Evolutionary conservation across 23 tunicate species (phyloP).

Genomic region (Ascidia mentula): DNA sequence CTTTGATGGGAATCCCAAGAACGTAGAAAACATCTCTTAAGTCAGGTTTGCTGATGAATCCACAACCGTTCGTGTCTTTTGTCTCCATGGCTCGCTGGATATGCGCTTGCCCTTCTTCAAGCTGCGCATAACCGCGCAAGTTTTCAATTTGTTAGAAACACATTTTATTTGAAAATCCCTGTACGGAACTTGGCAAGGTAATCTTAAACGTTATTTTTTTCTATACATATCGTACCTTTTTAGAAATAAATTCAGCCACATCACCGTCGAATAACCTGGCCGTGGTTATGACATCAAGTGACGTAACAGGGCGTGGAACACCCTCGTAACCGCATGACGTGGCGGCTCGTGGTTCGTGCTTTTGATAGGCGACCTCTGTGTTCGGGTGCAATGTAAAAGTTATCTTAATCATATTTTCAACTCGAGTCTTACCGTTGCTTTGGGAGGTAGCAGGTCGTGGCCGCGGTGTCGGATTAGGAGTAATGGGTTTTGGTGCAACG

Average conservation of each 20-base stretch:
- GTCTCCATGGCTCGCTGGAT: constrained; percentile 50
- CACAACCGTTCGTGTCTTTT: constrained; percentile 37
- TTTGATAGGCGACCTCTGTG: not conserved
- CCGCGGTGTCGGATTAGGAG: constrained; percentile 4
- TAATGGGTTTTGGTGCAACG: not conserved
- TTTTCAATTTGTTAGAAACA: too few species aligned
- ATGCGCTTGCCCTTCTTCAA: constrained; percentile 68
- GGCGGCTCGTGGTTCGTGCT: not conserved
- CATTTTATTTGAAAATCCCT: too few species aligned
- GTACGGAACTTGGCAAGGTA: too few species aligned
- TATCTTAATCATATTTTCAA: not conserved
- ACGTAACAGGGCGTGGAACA: constrained; percentile 54
- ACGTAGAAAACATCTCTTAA: constrained; percentile 33
- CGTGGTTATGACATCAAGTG: constrained; percentile 21
- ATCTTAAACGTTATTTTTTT: too few species aligned
- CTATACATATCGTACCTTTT: constrained; percentile 45
- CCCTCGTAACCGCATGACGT: constrained; percentile 2
- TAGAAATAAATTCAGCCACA: constrained; percentile 27
- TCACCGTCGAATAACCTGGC: constrained; percentile 63
- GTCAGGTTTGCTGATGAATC: constrained; percentile 63
- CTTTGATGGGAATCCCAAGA: constrained; percentile 52
- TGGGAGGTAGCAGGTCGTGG: constrained; percentile 23
- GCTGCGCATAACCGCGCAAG: constrained; percentile 16
- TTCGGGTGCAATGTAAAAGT: too few species aligned
- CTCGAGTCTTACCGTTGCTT: not conserved